Conservation (phyloP, 2,888 invertebrate species). For the Amphiduros pacificus region DNA sequence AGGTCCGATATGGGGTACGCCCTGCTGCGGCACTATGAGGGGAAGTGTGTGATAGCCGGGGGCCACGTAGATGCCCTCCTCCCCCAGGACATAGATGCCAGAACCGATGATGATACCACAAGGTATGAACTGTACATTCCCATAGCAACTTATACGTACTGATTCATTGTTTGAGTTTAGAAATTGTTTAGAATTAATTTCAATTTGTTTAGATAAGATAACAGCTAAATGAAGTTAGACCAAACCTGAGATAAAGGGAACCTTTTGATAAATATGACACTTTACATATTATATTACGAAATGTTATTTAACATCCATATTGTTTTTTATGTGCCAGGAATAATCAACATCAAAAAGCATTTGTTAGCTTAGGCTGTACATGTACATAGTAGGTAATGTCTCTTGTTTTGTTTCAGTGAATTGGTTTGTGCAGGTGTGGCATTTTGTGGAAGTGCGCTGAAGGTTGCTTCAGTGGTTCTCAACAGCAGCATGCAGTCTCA, state of each 20-base stretch:
- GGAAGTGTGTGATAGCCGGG: conserved; percentile 23
- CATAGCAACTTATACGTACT: no score
- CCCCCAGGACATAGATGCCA: no score
- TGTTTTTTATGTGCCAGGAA: not conserved
- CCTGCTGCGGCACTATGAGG: conserved; percentile 17
- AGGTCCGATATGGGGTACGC: not conserved
- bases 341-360: no score
- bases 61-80: conserved; percentile 21
- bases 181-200: no score
- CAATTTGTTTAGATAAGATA: no score
- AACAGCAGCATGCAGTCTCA: not conserved
- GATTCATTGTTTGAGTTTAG: no score
- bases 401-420: no score
- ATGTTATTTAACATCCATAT: not conserved
- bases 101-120: no score
- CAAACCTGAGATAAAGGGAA: not conserved
- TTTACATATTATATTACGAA: not conserved
- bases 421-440: conserved; percentile 21
- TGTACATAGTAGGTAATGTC: no score
- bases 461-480: conserved; percentile 27
- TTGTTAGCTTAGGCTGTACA: no score
- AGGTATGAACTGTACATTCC: no score
- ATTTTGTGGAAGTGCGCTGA: conserved; percentile 24
- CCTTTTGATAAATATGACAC: not conserved
- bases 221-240: no score